Base-by-base conservation (phyloP, 2,113 vertebrate genomes). In the Triplophysa dalaica region DNA sequence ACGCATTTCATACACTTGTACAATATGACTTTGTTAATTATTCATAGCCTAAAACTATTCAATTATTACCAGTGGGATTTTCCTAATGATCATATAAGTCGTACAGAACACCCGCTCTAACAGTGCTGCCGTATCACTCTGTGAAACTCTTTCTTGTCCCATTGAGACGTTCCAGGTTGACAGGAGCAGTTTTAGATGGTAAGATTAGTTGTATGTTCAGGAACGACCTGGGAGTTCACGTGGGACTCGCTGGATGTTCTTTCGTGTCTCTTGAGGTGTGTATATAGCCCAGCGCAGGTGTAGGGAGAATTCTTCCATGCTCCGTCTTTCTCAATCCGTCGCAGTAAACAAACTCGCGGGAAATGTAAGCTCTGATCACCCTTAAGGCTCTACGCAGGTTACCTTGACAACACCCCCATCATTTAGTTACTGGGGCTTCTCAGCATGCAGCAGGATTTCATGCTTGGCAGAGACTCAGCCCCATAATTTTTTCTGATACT, bases 401-500 rank as follows among this genome's bases (percentile, higher is more conserved):
- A 26, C 67, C 61, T 22, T 72, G 67, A 50, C 52, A 63, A 79
- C 60, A 54, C n/a, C 45, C 41, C 69, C n/a, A 73, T 80, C 77
- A 70, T 60, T 60, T 21, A 8, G 52, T n/a, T 21, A n/a, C 64
- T 22, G 56, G 56, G 60, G 68, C 24, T 38, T 41, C 78, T 73
- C 61, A 26, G 61, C 60, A 43, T 65, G 60, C 60, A 65, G 48
- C 29, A 4, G 48, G 17, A 43, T 72, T 33, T 54, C 21, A 0
- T 5, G 26, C 58, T 52, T n/a, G 45, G 29, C 68, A 7, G 45
- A 19, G n/a, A 62, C 24, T 2, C 43, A 11, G 10, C 29, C 26
- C 1, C 24, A 7, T 56, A 58, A 19, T 72, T 58, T 60, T 58
- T 24, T 58, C 33, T 24, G n/a, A 41, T 60, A 10, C 54, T 58